Base-by-base conservation (phyloP, 2,888 invertebrate genomes). In the Harmothoe impar region DNA sequence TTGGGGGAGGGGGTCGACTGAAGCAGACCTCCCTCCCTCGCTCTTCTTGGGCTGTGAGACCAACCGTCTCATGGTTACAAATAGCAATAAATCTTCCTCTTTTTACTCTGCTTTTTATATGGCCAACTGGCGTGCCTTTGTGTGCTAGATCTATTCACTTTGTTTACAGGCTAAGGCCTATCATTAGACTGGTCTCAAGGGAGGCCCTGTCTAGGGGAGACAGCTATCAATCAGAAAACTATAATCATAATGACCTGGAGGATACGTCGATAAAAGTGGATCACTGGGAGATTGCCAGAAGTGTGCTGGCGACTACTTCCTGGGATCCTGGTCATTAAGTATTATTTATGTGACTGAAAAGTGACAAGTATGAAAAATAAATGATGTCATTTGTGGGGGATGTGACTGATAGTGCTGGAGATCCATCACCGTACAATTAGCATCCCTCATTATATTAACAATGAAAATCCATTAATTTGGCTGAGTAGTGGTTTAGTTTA, bases 311-410 rank as follows among this genome's bases (percentile, higher is more conserved):
- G 81, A 90, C 81, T 89, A 68, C 33, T 62, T 81, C 86, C 56
- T 52, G 91, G 89, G 89, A 91, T 90, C 90, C 90, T 92, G 91
- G 92, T 93, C 94, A 93, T 94, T 94, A 94, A 93, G 92, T 93
- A 93, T 94, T 94, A 94, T 94, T 94, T 94, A 94, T 94, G 94
- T 93, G 92, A 90, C 91, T 92, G 93, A 92, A 92, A 93, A 92
- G 93, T 94, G 94, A 94, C 94, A 94, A 93, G 94, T 94, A 94
- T 94, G 94, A 94, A 94, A 94, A 94, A 95, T 95, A 95, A 94
- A 95, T 94, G 94, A 94, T 92, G 93, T 94, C 94, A 94, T 94
- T 94, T 94, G 94, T 93, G 93, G 92, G 93, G 91, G 93, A 92
- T 92, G 92, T 93, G 94, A 94, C 94, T 94, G 94, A 95, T 94